Evolutionary conservation across 2,888 invertebrate species (phyloP), one percentile per base, ranked within the genome.

Genomic region (Dasypolia templi): DNA sequence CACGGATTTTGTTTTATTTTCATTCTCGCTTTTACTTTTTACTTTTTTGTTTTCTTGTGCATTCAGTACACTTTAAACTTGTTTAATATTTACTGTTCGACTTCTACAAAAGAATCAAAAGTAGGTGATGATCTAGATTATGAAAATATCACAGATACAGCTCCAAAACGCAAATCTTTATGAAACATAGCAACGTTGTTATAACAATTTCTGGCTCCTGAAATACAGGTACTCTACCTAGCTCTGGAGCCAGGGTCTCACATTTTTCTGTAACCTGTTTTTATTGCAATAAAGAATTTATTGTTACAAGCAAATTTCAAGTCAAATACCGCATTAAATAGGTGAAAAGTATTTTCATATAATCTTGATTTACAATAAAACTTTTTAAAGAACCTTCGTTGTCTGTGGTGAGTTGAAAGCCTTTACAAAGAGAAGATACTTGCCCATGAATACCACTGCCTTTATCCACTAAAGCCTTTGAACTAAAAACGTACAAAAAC

Each of bases 321-420:
- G 73, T 76, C 77, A 79, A 82, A 79, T 66, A 71, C 65, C 55
- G 61, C 51, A 58, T 82, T 84, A 53, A 74, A 73, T 69, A 65
- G 56, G 35, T 51, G 66, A 44, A 64, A 73, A 65, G 64, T 65
- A 76, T 67, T 82, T 82, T 77, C 77, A 86, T 81, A 72, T 42
- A 82, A 77, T 77, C 67, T 81, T 81, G 63, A 70, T 77, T 58
- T 70, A 72, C 73, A 70, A 76, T 82, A 75, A 83, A 87, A 83
- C 72, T 87, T 85, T 82, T 80, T 64, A 82, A 78, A 82, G 59
- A 72, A 62, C 71, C 66, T 85, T 74, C 72, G 53, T 68, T 73
- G 68, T 58, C 61, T 72, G 69, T 65, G 72, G 79, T 11, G 75
- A 65, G 72, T 53, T 66, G 67, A 74, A 84, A 86, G 72, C 69